Evolutionary conservation across 2,113 vertebrate species (phyloP), one percentile per base, ranked within the genome.

Genomic region (Coptodon rendalli): DNA sequence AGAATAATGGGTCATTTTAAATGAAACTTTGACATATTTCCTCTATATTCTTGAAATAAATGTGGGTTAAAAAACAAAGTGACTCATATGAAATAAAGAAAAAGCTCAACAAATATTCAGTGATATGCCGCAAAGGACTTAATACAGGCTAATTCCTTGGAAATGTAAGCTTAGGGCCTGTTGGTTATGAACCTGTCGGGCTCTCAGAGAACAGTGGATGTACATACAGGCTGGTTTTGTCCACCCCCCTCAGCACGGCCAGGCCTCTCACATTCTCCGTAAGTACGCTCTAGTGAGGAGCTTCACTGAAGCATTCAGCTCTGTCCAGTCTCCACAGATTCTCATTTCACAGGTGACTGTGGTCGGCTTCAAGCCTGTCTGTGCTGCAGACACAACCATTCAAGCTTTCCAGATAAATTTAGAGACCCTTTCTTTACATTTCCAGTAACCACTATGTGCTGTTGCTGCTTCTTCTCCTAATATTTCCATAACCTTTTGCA

Each of bases 271-370:
- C 91, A 94, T 91, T 93, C 94, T 92, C 92, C 86, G 89, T 89
- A 89, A 91, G 92, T 86, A 83, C 81, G 94, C 92, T 91, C 94
- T 91, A 78, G 91, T 94, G 94, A 95, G 93, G 86, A 90, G 92
- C 92, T 87, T 86, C 92, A 90, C 80, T 45, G 91, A 59, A 95
- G 94, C 95, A 59, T 94, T 96, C 94, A 96, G 91, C 87, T 94
- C 90, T 93, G 93, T 93, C 95, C 90, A 34, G 86, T 88, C 94
- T 93, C 91, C 94, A 95, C 93, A 93, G 90, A 95, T 96, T 96
- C 95, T 95, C 95, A 96, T 96, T 96, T 96, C 96, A 96, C 95
- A 95, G 94, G 94, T 96, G 95, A 95, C 94, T 96, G 95, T 95
- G 93, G 95, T 93, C 91, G 87, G 89, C 93, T 94, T 94, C 92